Evolutionary conservation across 2,888 invertebrate genomes (phyloP).

Genomic region (Drosophila barbarae): DNA sequence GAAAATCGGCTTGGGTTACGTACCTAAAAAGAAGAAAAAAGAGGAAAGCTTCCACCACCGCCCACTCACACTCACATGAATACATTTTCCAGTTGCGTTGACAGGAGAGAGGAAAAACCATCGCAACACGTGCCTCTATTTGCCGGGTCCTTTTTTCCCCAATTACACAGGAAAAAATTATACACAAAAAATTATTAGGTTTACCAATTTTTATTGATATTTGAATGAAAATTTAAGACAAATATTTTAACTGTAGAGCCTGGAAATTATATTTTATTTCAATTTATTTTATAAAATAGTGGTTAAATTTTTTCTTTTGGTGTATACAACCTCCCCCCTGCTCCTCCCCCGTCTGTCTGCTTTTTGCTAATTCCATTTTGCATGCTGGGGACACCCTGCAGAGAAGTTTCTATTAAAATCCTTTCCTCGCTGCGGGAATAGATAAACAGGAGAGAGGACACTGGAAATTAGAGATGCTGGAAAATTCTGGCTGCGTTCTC

Average conservation of each 20-base stretch:
- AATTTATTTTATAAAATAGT: background rate
- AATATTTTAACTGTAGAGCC: background rate
- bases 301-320: background rate
- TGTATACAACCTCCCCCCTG: conserved; percentile 3
- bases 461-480: conserved; percentile 10
- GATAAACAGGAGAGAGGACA: conserved; percentile 19
- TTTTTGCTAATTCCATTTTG: conserved; percentile 42
- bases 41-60: background rate
- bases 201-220: background rate
- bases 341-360: conserved; percentile 1
- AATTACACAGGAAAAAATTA: conserved; percentile 22
- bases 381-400: conserved; percentile 40
- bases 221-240: background rate
- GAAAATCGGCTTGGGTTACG: conserved; percentile 28
- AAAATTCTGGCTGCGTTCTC: conserved; percentile 20
- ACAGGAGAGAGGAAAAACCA: conserved; percentile 13
- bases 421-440: conserved; percentile 31
- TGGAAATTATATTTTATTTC: background rate
- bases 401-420: conserved; percentile 43
- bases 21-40: background rate
- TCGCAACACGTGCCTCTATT: conserved; percentile 32
- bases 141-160: conserved; percentile 35
- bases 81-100: conserved; percentile 13
- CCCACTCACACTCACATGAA: background rate
- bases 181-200: too few relatives aligned